phyloP scores from a whole-genome alignment of 2,888 invertebrate species.

The Tipula vernalis region DNA sequence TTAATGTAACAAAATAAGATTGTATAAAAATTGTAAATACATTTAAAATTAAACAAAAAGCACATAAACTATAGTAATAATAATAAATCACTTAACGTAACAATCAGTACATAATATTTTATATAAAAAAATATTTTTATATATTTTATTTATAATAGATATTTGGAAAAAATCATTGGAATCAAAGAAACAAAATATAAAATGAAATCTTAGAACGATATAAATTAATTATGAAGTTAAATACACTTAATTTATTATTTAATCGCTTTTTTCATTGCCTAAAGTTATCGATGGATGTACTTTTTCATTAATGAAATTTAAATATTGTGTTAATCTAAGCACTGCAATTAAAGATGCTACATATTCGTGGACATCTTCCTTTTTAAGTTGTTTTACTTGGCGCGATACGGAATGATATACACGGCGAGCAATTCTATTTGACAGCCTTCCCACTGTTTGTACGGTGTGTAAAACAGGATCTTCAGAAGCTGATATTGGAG shows the following conservation, averaged over 20 bases:
- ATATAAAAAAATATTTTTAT: background rate
- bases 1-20: background rate
- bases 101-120: background rate
- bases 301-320: constrained; percentile 36
- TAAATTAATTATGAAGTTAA: background rate
- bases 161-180: background rate
- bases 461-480: constrained; percentile 59
- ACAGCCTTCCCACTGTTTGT: constrained; percentile 58
- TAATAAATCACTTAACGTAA: background rate
- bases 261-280: background rate
- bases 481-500: constrained; percentile 42
- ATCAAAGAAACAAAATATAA: background rate
- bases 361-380: constrained; percentile 39
- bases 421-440: constrained; percentile 56
- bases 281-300: constrained; percentile 19
- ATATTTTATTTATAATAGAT: background rate
- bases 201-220: background rate
- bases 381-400: constrained; percentile 42
- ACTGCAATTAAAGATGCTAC: constrained; percentile 38
- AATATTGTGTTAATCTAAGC: constrained; percentile 37
- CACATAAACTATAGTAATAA: background rate
- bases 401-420: constrained; percentile 52
- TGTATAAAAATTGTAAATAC: background rate
- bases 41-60: background rate
- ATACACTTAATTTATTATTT: background rate